phyloP scores from a whole-genome alignment of 2,797 vertebrate genomes.

The Brachyalestes nurse region DNA sequence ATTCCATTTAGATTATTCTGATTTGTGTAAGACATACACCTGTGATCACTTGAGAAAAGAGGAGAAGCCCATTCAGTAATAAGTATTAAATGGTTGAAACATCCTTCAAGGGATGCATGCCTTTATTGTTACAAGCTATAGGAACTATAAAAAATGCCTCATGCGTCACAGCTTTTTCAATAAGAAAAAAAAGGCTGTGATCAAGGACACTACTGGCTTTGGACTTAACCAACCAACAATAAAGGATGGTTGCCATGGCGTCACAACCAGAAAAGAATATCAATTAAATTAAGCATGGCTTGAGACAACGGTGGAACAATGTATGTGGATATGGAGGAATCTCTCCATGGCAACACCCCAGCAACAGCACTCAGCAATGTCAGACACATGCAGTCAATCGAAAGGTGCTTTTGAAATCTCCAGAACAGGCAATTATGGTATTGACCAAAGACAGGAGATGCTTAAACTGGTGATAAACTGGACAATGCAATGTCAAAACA shows the following conservation, averaged over 20 bases:
- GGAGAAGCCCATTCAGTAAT: no score
- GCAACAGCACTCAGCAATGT: not conserved
- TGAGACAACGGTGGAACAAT: not conserved
- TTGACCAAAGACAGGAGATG: not conserved
- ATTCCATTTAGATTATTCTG: no score
- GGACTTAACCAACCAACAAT: constrained; percentile 47
- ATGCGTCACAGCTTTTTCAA: constrained; percentile 46
- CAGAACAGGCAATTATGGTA: not conserved
- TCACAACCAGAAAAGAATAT: constrained; percentile 34
- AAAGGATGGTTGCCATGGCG: constrained; percentile 65
- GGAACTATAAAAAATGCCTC: constrained; percentile 32
- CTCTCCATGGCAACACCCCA: constrained; percentile 1
- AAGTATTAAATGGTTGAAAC: not conserved
- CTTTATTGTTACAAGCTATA: not conserved
- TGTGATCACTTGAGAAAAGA: not conserved
- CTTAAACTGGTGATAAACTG: not conserved
- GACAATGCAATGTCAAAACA: not conserved
- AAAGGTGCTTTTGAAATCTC: not conserved
- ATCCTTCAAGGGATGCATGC: not conserved
- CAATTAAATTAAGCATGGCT: constrained; percentile 8
- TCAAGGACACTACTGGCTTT: constrained; percentile 46
- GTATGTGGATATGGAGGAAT: not conserved
- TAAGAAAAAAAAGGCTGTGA: constrained; percentile 27
- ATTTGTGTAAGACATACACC: not conserved
- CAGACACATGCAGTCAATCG: not conserved